A percentile compares a stretch with the other conserved stretches of the same genome.
Conservation (phyloP, 1,140 invertebrate species). For the Lamellibrachia luymesi region DNA sequence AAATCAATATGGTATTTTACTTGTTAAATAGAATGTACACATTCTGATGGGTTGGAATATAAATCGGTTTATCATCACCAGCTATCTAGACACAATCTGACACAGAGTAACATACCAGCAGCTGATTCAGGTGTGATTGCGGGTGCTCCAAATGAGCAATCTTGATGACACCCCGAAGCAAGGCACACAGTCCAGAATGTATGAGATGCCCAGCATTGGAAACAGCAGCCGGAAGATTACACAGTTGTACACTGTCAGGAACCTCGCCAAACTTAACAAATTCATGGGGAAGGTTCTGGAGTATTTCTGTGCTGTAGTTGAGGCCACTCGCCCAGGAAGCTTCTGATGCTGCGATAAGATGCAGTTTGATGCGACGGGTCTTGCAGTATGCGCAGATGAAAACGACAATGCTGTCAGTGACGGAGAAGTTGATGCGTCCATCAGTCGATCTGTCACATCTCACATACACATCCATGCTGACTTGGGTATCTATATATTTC, state of each 20-base stretch:
- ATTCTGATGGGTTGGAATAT: too few species aligned
- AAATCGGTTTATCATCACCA: too few species aligned
- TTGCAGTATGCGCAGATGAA: background rate
- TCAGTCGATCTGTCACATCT: background rate
- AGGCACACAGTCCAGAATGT: conserved; percentile 7
- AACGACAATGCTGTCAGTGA: background rate
- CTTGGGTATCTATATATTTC: background rate
- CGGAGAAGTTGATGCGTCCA: background rate
- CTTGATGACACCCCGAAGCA: background rate
- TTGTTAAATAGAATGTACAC: too few species aligned
- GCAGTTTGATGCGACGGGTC: background rate
- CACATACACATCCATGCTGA: background rate
- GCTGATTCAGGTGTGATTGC: background rate
- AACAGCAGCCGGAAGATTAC: background rate
- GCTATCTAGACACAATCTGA: too few species aligned
- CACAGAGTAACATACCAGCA: background rate
- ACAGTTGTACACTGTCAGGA: background rate
- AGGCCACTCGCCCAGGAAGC: background rate
- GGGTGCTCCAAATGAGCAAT: background rate
- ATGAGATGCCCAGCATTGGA: background rate
- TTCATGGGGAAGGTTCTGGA: background rate
- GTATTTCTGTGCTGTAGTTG: background rate
- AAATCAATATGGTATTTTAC: too few species aligned
- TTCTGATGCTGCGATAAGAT: background rate
- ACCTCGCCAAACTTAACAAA: background rate